A percentile compares a stretch with the other conserved stretches of the same genome.
These are phyloP conservation scores for Aphyosemion australe DNA, from an alignment of 2,113 vertebrate genomes.

Conservation along the genomic window DNA sequence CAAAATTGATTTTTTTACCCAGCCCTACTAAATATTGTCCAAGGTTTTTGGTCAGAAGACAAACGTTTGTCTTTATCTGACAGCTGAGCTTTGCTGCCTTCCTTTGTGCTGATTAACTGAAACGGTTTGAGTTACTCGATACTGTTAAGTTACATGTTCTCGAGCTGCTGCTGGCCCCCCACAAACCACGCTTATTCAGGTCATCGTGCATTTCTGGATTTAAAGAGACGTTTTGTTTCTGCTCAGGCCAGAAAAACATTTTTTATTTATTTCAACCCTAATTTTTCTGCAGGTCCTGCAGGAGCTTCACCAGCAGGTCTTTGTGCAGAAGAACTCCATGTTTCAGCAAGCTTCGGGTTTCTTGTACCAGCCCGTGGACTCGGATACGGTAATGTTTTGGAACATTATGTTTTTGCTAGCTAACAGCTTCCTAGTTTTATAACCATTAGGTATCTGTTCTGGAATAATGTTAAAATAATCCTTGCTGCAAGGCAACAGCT, in stretches of 20 bases:
- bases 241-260: neutral
- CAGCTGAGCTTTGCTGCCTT: neutral
- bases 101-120: conserved; percentile 31
- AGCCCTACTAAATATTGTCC: too few species aligned
- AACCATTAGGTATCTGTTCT: neutral
- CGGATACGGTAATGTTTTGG: conserved; percentile 84
- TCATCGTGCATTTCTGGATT: conserved; percentile 39
- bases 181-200: conserved; percentile 8
- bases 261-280: too few species aligned
- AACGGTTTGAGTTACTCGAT: conserved; percentile 41
- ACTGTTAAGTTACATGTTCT: conserved; percentile 40
- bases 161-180: neutral
- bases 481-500: too few species aligned
- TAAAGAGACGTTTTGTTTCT: conserved; percentile 49
- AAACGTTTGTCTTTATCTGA: too few species aligned
- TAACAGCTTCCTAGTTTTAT: too few species aligned
- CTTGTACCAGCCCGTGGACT: conserved; percentile 89
- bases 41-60: too few species aligned
- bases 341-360: conserved; percentile 87
- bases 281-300: conserved; percentile 81
- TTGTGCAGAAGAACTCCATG: conserved; percentile 87
- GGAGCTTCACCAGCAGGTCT: conserved; percentile 91
- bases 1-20: too few species aligned
- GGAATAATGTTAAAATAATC: neutral
- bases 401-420: neutral